Base-by-base conservation (phyloP, 2,888 invertebrate species). In the Athalia cordata region DNA sequence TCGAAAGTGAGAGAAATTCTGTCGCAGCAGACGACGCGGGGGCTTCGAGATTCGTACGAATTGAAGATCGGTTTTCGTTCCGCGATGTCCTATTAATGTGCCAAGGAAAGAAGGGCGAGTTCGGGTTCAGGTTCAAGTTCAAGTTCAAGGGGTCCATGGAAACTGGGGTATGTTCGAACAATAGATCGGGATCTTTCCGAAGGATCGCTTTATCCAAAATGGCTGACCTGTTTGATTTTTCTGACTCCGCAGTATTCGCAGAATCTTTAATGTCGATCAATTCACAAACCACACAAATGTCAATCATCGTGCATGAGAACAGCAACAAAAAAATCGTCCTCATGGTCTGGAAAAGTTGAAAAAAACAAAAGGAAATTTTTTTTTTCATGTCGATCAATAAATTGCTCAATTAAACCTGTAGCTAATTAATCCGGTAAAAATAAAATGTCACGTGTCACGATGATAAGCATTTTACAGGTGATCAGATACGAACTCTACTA, bases 51-150 rank as follows among this genome's bases (percentile, higher is more conserved):
- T 66, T 49, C n/a, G 47, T 13, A 50, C 4, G 13, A 66, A 13
- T 66, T n/a, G 49, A 6, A 4, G 66, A n/a, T 66, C 49, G 49
- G 6, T 49, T 49, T 13, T 47, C 9, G n/a, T 66, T 43, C 5
- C 49, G 49, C 5, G 43, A 13, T 0, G 4, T 66, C 13, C 66
- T 66, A 13, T 5, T 66, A n/a, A 66, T 66, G 47, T 47, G 49
- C 66, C 66, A 66, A 66, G 66, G 66, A 2, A 50, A n/a, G 62
- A 62, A 15, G 62, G 62, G 29, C 29, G 29, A 29, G 29, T 29
- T 55, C 55, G 4, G 55, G 7, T 55, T 62, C 62, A 62, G 1
- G 66, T 47, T 49, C 6, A 7, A 47, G 7, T 55, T 62, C 62
- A 62, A 29, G 66, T 47, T 49, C 6, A 7, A 47, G n/a, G 47